Evolutionary conservation across 2,797 vertebrate species (phyloP).

Genomic region (Nannoperca australis): DNA sequence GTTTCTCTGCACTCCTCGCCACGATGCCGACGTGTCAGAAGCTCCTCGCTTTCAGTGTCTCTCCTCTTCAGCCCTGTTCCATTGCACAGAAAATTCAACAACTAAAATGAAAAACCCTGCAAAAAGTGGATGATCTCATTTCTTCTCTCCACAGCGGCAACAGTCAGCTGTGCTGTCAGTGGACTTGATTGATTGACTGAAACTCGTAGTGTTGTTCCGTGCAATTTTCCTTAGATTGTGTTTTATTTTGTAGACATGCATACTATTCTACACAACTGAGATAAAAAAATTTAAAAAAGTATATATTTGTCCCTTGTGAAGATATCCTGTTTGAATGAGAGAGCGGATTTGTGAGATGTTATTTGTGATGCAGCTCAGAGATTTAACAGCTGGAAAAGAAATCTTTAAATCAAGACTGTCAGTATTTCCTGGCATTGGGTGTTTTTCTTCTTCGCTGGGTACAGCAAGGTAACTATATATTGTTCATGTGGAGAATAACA

Average conservation of each 20-base stretch:
- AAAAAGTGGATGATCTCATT: conserved; percentile 68
- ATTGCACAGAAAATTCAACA: conserved; percentile 71
- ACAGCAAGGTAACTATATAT: conserved; percentile 63
- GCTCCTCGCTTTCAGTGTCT: conserved; percentile 72
- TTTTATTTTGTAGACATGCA: conserved; percentile 81
- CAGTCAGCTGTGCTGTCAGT: conserved; percentile 55
- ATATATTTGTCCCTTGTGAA: conserved; percentile 82
- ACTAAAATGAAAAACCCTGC: conserved; percentile 69
- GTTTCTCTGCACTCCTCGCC: conserved; percentile 49
- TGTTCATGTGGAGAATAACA: conserved; percentile 72
- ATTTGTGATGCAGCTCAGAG: conserved; percentile 70
- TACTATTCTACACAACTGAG: conserved; percentile 77
- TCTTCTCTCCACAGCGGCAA: conserved; percentile 64
- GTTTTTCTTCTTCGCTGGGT: conserved; percentile 70
- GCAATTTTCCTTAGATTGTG: conserved; percentile 79
- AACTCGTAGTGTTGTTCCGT: conserved; percentile 76
- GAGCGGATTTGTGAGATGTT: conserved; percentile 66
- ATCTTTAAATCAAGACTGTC: conserved; percentile 59
- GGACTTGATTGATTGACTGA: conserved; percentile 70
- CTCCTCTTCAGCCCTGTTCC: conserved; percentile 72
- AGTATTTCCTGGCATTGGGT: conserved; percentile 63
- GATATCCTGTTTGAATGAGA: conserved; percentile 76
- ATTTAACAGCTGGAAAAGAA: conserved; percentile 62
- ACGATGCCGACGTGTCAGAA: conserved; percentile 61
- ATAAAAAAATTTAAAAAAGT: conserved; percentile 52